Evolutionary conservation across 2,113 vertebrate genomes (phyloP).

Genomic region (Siniperca chuatsi): DNA sequence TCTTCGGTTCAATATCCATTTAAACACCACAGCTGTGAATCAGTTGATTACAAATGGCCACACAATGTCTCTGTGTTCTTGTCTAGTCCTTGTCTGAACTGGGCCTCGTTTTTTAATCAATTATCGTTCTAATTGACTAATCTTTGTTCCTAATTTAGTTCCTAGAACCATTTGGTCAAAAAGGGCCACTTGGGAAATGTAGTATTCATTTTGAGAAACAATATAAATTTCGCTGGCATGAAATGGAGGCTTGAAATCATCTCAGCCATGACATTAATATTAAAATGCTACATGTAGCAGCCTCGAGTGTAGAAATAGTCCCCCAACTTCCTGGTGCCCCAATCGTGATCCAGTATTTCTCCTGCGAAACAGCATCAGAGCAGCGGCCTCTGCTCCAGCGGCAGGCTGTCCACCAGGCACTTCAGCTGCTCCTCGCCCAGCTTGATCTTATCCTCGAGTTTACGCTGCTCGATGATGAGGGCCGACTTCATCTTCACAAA

Average conservation of each 20-base stretch:
- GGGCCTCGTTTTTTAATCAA: not conserved
- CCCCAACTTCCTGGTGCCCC: not conserved
- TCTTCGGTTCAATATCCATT: not conserved
- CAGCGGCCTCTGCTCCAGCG: slow-evolving; percentile 73
- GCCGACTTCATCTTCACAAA: slow-evolving; percentile 97
- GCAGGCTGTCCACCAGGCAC: slow-evolving; percentile 91
- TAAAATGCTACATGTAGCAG: slow-evolving; percentile 6
- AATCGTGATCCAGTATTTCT: not conserved
- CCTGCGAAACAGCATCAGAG: not conserved
- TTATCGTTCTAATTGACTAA: not conserved
- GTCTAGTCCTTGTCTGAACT: not conserved
- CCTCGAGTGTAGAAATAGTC: not conserved
- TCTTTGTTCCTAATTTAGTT: not conserved
- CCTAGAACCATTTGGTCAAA: not conserved
- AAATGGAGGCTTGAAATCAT: not conserved
- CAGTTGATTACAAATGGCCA: not conserved
- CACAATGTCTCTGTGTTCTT: not conserved
- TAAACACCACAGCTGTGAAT: not conserved
- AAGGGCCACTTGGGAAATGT: not conserved
- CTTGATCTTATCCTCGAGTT: slow-evolving; percentile 95
- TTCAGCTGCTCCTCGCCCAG: slow-evolving; percentile 94
- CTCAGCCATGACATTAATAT: not conserved
- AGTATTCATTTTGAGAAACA: not conserved
- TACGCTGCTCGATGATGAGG: slow-evolving; percentile 93
- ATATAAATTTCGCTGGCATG: not conserved